phyloP scores from a whole-genome alignment of 1,140 invertebrate species.

The Nephila pilipes region DNA sequence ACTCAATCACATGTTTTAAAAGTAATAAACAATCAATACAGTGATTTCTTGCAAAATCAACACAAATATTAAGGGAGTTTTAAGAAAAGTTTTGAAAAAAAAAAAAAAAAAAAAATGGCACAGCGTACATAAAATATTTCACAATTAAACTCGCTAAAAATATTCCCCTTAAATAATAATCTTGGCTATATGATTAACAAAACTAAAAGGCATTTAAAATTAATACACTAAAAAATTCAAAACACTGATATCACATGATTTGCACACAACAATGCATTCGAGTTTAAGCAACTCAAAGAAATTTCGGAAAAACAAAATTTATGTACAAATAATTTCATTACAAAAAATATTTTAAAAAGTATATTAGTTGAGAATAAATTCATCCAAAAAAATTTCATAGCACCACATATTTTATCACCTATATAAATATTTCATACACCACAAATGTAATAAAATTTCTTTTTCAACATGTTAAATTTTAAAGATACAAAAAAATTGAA shows the following conservation, averaged over 20 bases:
- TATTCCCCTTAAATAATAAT: not conserved
- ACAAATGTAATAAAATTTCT: not conserved
- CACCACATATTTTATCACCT: constrained; percentile 14
- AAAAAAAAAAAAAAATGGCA: no score
- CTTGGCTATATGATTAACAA: not conserved
- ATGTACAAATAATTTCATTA: not conserved
- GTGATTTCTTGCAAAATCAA: not conserved
- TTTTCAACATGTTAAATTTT: not conserved
- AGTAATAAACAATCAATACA: not conserved
- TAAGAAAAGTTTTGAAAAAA: not conserved
- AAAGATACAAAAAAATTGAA: no score
- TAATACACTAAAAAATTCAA: not conserved
- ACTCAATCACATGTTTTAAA: not conserved
- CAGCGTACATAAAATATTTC: not conserved
- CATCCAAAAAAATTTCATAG: not conserved
- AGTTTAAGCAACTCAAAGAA: not conserved
- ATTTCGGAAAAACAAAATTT: not conserved
- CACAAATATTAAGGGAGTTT: not conserved
- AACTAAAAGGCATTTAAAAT: not conserved
- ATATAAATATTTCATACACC: not conserved
- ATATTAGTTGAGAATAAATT: not conserved
- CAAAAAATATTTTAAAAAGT: not conserved
- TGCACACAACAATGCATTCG: not conserved
- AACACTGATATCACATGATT: not conserved
- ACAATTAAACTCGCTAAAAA: not conserved